Evolutionary conservation across 2,113 vertebrate genomes (phyloP).

Genomic region (Pseudorhombus dupliciocellatus): DNA sequence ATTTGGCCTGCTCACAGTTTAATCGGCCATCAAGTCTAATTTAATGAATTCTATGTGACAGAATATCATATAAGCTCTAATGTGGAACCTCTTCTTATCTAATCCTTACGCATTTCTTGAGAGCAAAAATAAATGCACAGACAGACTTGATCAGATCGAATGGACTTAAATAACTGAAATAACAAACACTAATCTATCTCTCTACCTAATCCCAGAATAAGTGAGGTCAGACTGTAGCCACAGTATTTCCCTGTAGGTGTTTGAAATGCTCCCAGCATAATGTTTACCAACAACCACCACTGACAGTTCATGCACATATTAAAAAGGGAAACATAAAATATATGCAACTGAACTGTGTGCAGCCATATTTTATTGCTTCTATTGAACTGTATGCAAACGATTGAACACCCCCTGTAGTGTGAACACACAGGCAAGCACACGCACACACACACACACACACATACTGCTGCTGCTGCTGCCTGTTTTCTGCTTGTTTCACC

Average conservation of each 20-base stretch:
- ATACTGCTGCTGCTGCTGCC: slow-evolving; percentile 15
- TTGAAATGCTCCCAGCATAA: neutral
- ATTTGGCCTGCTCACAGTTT: neutral
- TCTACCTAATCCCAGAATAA: too few species aligned
- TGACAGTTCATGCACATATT: neutral
- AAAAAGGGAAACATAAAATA: neutral
- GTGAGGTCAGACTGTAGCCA: neutral
- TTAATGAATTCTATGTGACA: too few species aligned
- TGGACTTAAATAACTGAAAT: too few species aligned
- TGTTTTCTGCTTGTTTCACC: slow-evolving; percentile 54
- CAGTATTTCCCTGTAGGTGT: neutral
- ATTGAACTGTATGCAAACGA: neutral
- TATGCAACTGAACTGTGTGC: neutral
- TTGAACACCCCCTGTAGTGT: slow-evolving; percentile 8
- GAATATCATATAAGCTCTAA: too few species aligned
- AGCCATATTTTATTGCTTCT: neutral
- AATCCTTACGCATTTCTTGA: too few species aligned
- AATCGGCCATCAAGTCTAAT: too few species aligned
- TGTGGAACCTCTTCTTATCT: too few species aligned
- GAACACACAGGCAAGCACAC: neutral
- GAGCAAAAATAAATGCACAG: too few species aligned
- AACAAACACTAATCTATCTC: too few species aligned
- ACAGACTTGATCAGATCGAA: too few species aligned
- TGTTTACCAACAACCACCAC: neutral
- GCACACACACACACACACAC: neutral